phyloP scores from a whole-genome alignment of 23 tunicate species.

The Ciona savignyi region DNA sequence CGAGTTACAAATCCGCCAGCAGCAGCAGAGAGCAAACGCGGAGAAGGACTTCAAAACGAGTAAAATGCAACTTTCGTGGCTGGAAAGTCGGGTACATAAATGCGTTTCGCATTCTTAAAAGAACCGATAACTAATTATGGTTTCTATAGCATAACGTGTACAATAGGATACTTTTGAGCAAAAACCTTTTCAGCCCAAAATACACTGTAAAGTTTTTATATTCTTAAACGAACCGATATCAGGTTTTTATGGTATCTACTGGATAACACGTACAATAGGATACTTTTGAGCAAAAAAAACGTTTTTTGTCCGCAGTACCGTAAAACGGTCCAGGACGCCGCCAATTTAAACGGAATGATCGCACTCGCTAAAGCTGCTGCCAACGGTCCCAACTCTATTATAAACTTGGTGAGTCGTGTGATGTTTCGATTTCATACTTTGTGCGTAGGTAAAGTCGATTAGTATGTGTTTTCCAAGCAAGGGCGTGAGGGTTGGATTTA shows the following conservation, averaged over 20 bases:
- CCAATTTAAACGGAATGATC: not conserved
- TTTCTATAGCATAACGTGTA: too few relatives aligned
- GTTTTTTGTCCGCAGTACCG: conserved; percentile 1
- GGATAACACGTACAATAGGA: not conserved
- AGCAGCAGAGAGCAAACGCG: conserved; percentile 11
- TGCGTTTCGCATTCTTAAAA: not conserved
- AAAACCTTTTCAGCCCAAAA: too few relatives aligned
- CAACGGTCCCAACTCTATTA: not conserved
- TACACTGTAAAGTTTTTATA: too few relatives aligned
- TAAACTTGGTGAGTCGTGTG: not conserved
- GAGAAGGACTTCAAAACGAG: conserved; percentile 20
- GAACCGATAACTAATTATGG: too few relatives aligned
- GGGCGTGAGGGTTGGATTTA: too few relatives aligned
- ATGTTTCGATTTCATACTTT: too few relatives aligned
- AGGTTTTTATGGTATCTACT: too few relatives aligned
- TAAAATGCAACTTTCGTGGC: conserved; percentile 6
- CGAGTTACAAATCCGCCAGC: conserved; percentile 25
- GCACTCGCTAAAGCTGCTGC: not conserved
- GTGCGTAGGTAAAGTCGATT: too few relatives aligned
- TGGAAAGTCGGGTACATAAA: conserved; percentile 11
- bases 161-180: too few relatives aligned
- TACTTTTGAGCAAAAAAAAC: not conserved
- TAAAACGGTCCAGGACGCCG: not conserved
- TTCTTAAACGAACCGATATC: too few relatives aligned
- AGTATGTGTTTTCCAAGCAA: too few relatives aligned